Evolutionary conservation across 2,113 vertebrate genomes (phyloP).

Genomic region (Stomatorhinus ivindoensis): DNA sequence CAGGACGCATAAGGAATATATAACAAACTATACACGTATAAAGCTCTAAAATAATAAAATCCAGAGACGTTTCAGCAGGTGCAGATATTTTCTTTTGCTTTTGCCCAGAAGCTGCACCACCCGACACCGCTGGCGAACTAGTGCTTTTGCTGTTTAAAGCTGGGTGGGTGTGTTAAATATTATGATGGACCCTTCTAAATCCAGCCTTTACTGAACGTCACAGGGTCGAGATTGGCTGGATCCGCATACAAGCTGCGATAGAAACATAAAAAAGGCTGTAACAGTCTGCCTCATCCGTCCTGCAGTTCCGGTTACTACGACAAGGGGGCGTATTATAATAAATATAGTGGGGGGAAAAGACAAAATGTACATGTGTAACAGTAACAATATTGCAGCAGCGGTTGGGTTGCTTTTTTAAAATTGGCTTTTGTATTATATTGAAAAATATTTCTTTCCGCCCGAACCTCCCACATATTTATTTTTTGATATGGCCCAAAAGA

Average conservation of each 20-base stretch:
- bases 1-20: neutral
- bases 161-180: slow-evolving; percentile 83
- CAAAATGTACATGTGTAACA: neutral
- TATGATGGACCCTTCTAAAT: slow-evolving; percentile 66
- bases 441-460: neutral
- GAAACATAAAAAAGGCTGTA: slow-evolving; percentile 59
- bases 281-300: slow-evolving; percentile 43
- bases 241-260: slow-evolving; percentile 59
- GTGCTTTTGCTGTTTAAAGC: slow-evolving; percentile 51
- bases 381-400: neutral
- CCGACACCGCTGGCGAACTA: slow-evolving; percentile 50
- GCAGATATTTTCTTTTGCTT: slow-evolving; percentile 46
- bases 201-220: slow-evolving; percentile 86
- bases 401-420: neutral
- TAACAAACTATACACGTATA: neutral
- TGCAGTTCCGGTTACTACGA: slow-evolving; percentile 68
- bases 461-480: neutral
- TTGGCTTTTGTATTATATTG: neutral
- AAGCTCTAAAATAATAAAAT: slow-evolving; percentile 24
- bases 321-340: slow-evolving; percentile 72
- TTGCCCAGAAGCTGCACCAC: slow-evolving; percentile 45
- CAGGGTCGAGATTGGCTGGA: slow-evolving; percentile 82
- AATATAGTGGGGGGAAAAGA: neutral
- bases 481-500: neutral
- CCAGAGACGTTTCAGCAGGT: slow-evolving; percentile 55